A percentile compares a stretch with the other conserved stretches of the same genome.
Evolutionary conservation across 92 coral and sea anemone genomes (phyloP).

Genomic region (Epizoanthus rinbou): DNA sequence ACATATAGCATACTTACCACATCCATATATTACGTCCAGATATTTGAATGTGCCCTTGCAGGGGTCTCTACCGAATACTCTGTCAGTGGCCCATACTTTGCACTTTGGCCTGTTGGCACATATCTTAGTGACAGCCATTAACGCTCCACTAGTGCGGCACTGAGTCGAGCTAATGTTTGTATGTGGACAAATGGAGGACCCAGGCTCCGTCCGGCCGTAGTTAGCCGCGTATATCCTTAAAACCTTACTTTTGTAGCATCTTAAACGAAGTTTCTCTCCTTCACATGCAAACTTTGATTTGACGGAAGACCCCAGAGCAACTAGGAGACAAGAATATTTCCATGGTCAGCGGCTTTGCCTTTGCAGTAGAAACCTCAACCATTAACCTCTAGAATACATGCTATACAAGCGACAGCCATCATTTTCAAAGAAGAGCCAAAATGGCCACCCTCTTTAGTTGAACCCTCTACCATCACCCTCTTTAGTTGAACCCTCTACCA

Average conservation of each 20-base stretch:
- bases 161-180: slow-evolving; percentile 49
- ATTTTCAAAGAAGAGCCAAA: no score
- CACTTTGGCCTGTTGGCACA: slow-evolving; percentile 62
- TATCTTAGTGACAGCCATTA: slow-evolving; percentile 41
- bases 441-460: no score
- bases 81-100: slow-evolving; percentile 55
- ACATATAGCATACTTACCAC: slow-evolving; percentile 59
- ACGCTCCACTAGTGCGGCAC: slow-evolving; percentile 51
- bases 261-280: slow-evolving; percentile 61
- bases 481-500: no score
- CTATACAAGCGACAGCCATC: no score
- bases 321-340: background rate
- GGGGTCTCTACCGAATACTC: slow-evolving; percentile 63
- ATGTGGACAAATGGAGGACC: slow-evolving; percentile 65
- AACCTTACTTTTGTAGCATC: slow-evolving; percentile 45
- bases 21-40: slow-evolving; percentile 67
- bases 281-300: slow-evolving; percentile 67
- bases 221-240: slow-evolving; percentile 63
- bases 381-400: no score
- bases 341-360: background rate
- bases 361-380: no score
- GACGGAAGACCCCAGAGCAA: slow-evolving; percentile 19
- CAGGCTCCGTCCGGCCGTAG: slow-evolving; percentile 77
- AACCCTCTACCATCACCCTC: no score
- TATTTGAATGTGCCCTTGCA: slow-evolving; percentile 76